Base-by-base conservation (phyloP, 2,797 vertebrate genomes). In the Lagodon rhomboides region DNA sequence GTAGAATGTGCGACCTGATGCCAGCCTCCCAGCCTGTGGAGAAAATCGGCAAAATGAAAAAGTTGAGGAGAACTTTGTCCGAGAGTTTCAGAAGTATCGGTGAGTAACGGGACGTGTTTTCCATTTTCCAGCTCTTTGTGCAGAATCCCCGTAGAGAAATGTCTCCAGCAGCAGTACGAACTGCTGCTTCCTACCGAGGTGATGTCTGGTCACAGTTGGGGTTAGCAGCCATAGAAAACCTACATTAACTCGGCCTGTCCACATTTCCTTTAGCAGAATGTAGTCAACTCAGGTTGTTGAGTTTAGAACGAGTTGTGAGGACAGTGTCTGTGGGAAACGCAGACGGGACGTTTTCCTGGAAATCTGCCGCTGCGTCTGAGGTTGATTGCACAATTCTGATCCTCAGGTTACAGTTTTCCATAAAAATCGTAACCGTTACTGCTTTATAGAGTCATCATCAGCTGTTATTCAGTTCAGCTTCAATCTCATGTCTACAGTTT, bases 1-100 rank as follows among this genome's bases (percentile, higher is more conserved):
- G 22, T 12, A 46, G 44, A 83, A 94, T 96, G 96, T 97, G 97
- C 93, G 97, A 96, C 93, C 95, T 97, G 94, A 95, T 98, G 93
- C 93, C 94, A 65, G 96, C 96, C 79, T 91, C 97, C 49, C 96
- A 96, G 90, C 93, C 97, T 51, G 84, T 93, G 25, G 95, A 97
- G 93, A 97, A 97, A 91, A 95, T 96, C 68, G 95, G 96, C 93
- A 98, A 95, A 93, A 99, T 99, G 98, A 98, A 97, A 96, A 98
- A 98, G 97, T 97, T 99, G 90, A 92, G 98, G 89, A 96, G 97
- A 97, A 99, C 98, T 98, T 97, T 99, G 89, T 98, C 98, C 2
- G 97, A 98, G 93, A 98, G 98, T 96, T 98, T 98, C 94, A 95
- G 97, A 83, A 96, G 97, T 72, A 96, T 98, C 17, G 97, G 98